phyloP scores from a whole-genome alignment of 2,797 vertebrate genomes.

The Sebastes oblongus region DNA sequence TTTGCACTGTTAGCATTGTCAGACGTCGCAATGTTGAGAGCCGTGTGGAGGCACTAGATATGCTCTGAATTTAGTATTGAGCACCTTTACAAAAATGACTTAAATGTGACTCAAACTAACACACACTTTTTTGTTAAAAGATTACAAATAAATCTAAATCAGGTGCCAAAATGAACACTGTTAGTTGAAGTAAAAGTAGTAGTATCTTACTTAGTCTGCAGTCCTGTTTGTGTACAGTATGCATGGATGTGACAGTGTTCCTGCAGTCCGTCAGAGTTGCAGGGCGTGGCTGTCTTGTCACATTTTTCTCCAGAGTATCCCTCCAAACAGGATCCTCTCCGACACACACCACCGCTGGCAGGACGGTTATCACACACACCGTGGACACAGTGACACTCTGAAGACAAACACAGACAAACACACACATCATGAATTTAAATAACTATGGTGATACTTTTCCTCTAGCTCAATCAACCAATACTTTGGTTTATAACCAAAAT shows the following conservation, averaged over 20 bases:
- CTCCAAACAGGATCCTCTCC: constrained; percentile 83
- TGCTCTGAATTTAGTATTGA: too few species aligned
- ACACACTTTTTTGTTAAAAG: neutral
- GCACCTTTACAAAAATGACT: neutral
- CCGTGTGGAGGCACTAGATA: too few species aligned
- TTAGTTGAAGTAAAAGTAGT: neutral
- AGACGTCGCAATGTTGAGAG: too few species aligned
- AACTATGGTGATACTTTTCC: neutral
- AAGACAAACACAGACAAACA: neutral
- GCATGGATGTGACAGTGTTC: constrained; percentile 88
- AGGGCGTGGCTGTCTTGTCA: constrained; percentile 78
- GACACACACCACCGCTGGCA: constrained; percentile 86
- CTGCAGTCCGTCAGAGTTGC: constrained; percentile 74
- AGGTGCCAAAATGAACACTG: neutral
- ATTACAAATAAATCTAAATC: neutral
- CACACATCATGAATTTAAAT: neutral
- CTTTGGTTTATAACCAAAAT: neutral
- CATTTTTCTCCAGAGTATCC: constrained; percentile 89
- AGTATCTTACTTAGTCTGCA: constrained; percentile 76
- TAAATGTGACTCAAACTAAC: neutral
- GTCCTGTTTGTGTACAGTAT: constrained; percentile 79
- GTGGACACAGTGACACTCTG: constrained; percentile 92
- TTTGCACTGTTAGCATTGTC: too few species aligned
- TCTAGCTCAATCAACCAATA: neutral
- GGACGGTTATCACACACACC: constrained; percentile 95